phyloP scores from a whole-genome alignment of 1,140 invertebrate genomes.

The Trissolcus basalis region DNA sequence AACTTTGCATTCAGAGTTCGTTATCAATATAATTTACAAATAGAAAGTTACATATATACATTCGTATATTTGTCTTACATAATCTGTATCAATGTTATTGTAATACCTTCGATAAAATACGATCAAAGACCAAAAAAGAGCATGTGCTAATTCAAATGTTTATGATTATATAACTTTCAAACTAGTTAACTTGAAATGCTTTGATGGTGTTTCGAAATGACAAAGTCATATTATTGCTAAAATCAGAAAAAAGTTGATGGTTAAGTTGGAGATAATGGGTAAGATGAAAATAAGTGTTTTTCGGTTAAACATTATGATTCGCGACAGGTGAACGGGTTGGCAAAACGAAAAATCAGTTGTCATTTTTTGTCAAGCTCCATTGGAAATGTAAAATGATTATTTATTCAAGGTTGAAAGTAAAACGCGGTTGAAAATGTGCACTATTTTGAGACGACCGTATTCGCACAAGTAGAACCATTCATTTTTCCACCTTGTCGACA shows the following conservation, averaged over 20 bases:
- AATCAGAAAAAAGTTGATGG: no score
- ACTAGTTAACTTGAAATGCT: neutral
- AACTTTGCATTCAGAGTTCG: constrained; percentile 46
- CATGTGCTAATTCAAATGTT: constrained; percentile 13
- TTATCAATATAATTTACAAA: constrained; percentile 52
- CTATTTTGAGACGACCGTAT: constrained; percentile 39
- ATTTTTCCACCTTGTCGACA: constrained; percentile 28
- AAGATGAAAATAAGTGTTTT: no score
- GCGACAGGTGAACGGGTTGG: no score
- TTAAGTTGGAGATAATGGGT: no score
- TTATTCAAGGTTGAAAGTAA: neutral
- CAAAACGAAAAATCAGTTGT: no score
- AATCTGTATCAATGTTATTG: constrained; percentile 47
- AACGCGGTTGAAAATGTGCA: constrained; percentile 2
- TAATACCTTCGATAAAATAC: constrained; percentile 30
- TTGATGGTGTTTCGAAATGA: neutral
- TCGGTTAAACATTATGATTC: no score
- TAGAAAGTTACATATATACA: constrained; percentile 42
- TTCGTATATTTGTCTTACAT: constrained; percentile 29
- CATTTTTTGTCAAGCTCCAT: no score
- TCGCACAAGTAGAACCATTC: constrained; percentile 32
- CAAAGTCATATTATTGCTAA: no score
- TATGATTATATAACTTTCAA: constrained; percentile 1
- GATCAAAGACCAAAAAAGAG: constrained; percentile 11
- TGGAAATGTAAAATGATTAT: no score